These are phyloP conservation scores for Umimayanthus chanpuru DNA, from an alignment of 92 coral and sea anemone species.

Conservation along the genomic window DNA sequence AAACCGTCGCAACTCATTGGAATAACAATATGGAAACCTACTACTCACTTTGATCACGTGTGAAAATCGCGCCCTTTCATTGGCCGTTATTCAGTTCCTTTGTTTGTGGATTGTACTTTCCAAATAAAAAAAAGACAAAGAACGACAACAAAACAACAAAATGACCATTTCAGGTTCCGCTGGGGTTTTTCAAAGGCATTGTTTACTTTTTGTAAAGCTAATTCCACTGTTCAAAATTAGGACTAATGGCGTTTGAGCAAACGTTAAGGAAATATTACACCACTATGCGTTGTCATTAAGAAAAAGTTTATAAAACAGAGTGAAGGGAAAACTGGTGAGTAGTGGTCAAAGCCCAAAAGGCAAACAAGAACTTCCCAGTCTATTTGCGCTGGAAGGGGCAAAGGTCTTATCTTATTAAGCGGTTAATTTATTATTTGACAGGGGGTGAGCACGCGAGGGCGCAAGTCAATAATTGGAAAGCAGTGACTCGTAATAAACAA, in stretches of 20 bases:
- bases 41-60: slow-evolving; percentile 35
- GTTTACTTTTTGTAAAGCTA: slow-evolving; percentile 1
- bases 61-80: background rate
- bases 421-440: slow-evolving; percentile 18
- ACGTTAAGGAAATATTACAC: slow-evolving; percentile 1
- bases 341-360: background rate
- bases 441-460: slow-evolving; percentile 40
- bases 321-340: background rate
- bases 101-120: slow-evolving; percentile 12
- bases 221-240: slow-evolving; percentile 11
- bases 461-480: slow-evolving; percentile 32
- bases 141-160: slow-evolving; percentile 8
- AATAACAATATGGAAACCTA: slow-evolving; percentile 27
- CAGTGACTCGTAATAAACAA: background rate
- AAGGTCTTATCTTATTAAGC: slow-evolving; percentile 17
- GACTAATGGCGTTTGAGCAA: background rate
- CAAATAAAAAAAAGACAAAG: background rate
- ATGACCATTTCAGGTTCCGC: slow-evolving; percentile 9
- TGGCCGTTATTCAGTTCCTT: background rate
- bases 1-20: slow-evolving; percentile 34
- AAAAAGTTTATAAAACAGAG: background rate
- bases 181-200: slow-evolving; percentile 12
- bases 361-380: background rate
- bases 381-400: slow-evolving; percentile 12
- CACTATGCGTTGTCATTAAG: background rate